Base-by-base conservation (phyloP, 2,113 vertebrate species). In the Craseonycteris thonglongyai region DNA sequence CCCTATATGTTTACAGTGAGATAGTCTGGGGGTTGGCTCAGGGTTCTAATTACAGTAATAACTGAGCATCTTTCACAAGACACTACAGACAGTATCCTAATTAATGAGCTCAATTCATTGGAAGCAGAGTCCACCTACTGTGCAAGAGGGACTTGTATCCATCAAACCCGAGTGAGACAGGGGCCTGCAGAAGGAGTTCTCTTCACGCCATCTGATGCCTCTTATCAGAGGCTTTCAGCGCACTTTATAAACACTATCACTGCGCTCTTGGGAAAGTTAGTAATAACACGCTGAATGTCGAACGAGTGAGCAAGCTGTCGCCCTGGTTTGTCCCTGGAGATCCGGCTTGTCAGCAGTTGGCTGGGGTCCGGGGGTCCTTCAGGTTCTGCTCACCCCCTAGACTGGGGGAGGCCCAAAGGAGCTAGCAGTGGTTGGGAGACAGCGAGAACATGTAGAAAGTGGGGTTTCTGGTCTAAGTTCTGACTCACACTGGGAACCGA, bases 61-160 rank as follows among this genome's bases (percentile, higher is more conserved):
- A 95, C 24, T 0, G 66, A 81, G 76, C 80, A 88, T 65, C 83
- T 72, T 95, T 93, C 76, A 90, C 61, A 71, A 58, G 72, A 91
- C 78, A 84, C 59, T 59, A 40, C 76, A 59, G 71, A 40, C 84
- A 88, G 80, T n/a, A 90, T 85, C n/a, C 88, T 94, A 96, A 97
- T 93, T 94, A 96, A 96, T 88, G 90, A 94, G 75, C 93, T 90
- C 71, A 35, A 18, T 82, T 95, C 92, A 81, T 91, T 49, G 68
- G 84, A 85, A 90, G 93, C 58, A 10, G 86, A 89, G 61, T 89
- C 81, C 15, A 69, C 89, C 71, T 79, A 30, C 38, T 42, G 56
- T 0, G 18, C 18, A 49, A 8, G 92, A 91, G 42, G 92, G 75
- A 68, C 1, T 0, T 2, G 0, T 68, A 78, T 94, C 83, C 49